These are phyloP conservation scores for Zhuqinia jingwanae DNA, from an alignment of 2,888 invertebrate genomes.

Conservation along the genomic window DNA sequence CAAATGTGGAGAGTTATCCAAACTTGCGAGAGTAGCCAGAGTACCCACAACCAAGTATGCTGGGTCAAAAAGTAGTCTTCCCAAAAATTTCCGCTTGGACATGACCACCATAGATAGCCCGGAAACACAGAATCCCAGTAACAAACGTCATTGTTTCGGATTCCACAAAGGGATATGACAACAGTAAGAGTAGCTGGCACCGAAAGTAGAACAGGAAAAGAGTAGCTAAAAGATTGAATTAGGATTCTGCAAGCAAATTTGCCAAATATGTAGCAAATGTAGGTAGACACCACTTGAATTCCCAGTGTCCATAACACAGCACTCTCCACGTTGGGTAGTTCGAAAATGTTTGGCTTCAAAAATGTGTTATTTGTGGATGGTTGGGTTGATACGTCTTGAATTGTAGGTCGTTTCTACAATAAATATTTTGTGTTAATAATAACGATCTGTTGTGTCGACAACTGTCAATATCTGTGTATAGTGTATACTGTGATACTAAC, in stretches of 20 bases:
- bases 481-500: no score
- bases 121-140: conserved; percentile 80
- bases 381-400: background rate
- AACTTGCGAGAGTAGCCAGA: conserved; percentile 96
- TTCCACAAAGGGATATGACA: conserved; percentile 79
- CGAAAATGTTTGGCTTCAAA: conserved; percentile 10
- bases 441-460: no score
- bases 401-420: conserved; percentile 50
- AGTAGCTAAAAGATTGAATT: conserved; percentile 82
- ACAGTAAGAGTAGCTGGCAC: conserved; percentile 80
- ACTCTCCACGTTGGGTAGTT: conserved; percentile 80
- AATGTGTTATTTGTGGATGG: conserved; percentile 8
- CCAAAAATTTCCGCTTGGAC: conserved; percentile 81
- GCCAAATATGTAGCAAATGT: conserved; percentile 94
- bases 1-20: conserved; percentile 98
- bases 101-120: conserved; percentile 82
- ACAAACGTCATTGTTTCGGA: conserved; percentile 79
- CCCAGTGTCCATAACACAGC: conserved; percentile 80
- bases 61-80: conserved; percentile 81
- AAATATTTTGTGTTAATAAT: no score
- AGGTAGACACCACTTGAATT: conserved; percentile 91
- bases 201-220: conserved; percentile 81
- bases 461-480: no score
- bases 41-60: conserved; percentile 95
- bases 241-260: conserved; percentile 97